Conservation (phyloP, 2,888 invertebrate species). For the Portevinia maculata region DNA sequence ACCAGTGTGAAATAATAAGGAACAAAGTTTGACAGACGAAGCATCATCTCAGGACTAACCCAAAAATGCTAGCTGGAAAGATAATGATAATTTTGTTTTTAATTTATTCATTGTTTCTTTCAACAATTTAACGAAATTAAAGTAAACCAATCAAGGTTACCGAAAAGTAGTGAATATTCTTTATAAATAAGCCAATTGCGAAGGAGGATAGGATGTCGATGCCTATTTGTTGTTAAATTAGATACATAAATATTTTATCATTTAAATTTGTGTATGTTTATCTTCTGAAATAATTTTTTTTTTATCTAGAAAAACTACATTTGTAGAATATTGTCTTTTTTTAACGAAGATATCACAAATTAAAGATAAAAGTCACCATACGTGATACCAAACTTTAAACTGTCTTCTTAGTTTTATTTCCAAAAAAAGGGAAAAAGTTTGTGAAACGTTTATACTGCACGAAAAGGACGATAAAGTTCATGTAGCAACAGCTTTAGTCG, state of each 20-base stretch:
- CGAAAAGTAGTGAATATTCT: neutral
- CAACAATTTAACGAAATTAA: slow-evolving; percentile 10
- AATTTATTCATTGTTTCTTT: slow-evolving; percentile 7
- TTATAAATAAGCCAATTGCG: neutral
- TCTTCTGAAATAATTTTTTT: neutral
- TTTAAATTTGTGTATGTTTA: slow-evolving; percentile 36
- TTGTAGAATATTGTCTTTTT: slow-evolving; percentile 58
- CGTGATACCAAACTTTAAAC: slow-evolving; percentile 31
- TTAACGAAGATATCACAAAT: slow-evolving; percentile 39
- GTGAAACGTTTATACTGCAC: too few relatives aligned
- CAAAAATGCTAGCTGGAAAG: slow-evolving; percentile 1
- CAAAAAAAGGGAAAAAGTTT: too few relatives aligned
- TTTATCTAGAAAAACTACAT: slow-evolving; percentile 34
- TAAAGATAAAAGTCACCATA: slow-evolving; percentile 65
- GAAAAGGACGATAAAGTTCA: too few relatives aligned
- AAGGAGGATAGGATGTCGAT: neutral
- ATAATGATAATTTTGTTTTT: slow-evolving; percentile 1
- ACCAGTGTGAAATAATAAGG: neutral
- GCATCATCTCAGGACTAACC: slow-evolving; percentile 35
- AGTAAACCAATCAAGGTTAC: slow-evolving; percentile 1
- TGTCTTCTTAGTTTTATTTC: neutral
- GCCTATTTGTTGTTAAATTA: slow-evolving; percentile 29
- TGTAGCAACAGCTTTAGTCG: too few relatives aligned
- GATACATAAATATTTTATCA: slow-evolving; percentile 33
- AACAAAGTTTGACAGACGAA: slow-evolving; percentile 31